Base-by-base conservation (phyloP, 2,113 vertebrate genomes). In the Mixornis gularis region DNA sequence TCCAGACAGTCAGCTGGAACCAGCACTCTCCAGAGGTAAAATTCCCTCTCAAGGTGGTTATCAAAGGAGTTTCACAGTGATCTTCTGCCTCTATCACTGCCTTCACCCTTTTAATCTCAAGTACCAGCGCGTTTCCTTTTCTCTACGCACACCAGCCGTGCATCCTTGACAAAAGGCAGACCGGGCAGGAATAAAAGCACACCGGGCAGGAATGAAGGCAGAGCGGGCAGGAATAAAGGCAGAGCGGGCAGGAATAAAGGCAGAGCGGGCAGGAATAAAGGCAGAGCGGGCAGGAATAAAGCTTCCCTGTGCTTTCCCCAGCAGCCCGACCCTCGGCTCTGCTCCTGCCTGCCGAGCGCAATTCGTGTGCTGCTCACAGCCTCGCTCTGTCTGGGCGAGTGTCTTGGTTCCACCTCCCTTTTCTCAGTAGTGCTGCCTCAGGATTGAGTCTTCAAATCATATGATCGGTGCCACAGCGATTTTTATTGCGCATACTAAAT, bases 391-490 rank as follows among this genome's bases (percentile, higher is more conserved):
- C 91, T 87, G 91, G 56, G 17, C 70, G 51, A 91, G 86, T 25
- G 90, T 94, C 96, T 96, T 66, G 64, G 55, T 87, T 79, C 85
- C 94, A 87, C 94, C 89, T 89, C 90, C 95, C 93, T 95, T 94
- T 94, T 96, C 77, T 93, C 90, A 66, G 59, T 40, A 43, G 78
- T 73, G 95, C 97, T 80, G 97, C 94, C 82, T 94, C 87, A 26
- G 82, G 89, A 96, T 94, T 96, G 93, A 94, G 60, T 48, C 95
- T 65, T 36, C 56, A 38, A 87, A 96, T 97, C 96, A 95, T 84
- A 87, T 85, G 93, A 92, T 95, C 87, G 29, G 92, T 92, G 87
- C 85, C 87, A 79, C 7, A 3, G 90, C 7, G 63, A 59, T 90
- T 92, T 95, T 80, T 46, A 88, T 55, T 79, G 89, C 90, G 90